Evolutionary conservation across 2,888 invertebrate species (phyloP), one percentile per base, ranked within the genome.

Genomic region (Hypercompe scribonia): DNA sequence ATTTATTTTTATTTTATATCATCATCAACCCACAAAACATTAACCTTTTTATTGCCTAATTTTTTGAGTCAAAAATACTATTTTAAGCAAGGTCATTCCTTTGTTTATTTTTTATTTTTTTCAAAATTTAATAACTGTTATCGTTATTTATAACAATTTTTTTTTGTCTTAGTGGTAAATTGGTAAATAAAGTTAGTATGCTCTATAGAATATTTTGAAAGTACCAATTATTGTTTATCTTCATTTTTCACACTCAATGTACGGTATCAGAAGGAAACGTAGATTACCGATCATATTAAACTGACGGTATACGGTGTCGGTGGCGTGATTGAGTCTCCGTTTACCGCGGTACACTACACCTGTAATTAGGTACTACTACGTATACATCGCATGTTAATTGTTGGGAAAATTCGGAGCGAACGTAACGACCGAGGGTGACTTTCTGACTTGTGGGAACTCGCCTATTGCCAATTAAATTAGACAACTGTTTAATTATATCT

Each of bases 401-500:
- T 90, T 93, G 92, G 93, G 93, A 94, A 92, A 91, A 91, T 90
- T 93, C 81, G 89, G 89, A 87, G 82, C 84, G 84, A 84, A 75
- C 84, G 84, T 90, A 91, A 91, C 86, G 85, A 89, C 85, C 87
- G 92, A 91, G 94, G 95, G 94, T 92, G 93, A 91, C 92, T 92
- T 92, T 91, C 88, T 90, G 91, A 89, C 92, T 90, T 90, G 93
- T 95, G 95, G 94, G 95, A 95, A 95, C 93, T 86, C 90, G 89
- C 95, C 89, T 88, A 92, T 94, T 94, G 95, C 94, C 94, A 95
- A 95, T 95, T 94, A 94, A 92, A 93, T 93, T 93, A 93, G 94
- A 94, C 93, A 93, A 94, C 92, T 94, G 90, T 93, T 93, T 92
- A 92, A 93, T 95, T 94, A 94, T 88, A 90, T 88, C 88, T 84